phyloP scores from a whole-genome alignment of 2,797 vertebrate genomes.

The Phyllotis vaccarum region DNA sequence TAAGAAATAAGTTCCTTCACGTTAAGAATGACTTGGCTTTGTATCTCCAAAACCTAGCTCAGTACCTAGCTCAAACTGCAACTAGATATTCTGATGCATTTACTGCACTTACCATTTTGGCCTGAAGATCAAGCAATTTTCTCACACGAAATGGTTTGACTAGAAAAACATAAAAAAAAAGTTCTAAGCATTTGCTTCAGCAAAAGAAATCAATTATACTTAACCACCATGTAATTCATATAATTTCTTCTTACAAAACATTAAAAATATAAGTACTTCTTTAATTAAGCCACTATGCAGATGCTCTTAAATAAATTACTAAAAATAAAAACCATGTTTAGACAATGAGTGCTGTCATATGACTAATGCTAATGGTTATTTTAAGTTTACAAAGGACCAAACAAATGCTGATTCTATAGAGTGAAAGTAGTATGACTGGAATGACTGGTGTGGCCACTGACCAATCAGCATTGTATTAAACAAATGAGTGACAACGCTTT shows the following conservation, averaged over 20 bases:
- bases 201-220: slow-evolving; percentile 61
- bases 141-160: slow-evolving; percentile 95
- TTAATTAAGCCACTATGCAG: slow-evolving; percentile 55
- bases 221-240: slow-evolving; percentile 1
- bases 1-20: slow-evolving; percentile 38
- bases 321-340: slow-evolving; percentile 60
- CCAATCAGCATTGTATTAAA: too few relatives aligned
- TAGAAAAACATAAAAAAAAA: slow-evolving; percentile 82
- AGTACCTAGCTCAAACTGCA: slow-evolving; percentile 1
- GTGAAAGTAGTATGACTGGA: slow-evolving; percentile 4
- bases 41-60: slow-evolving; percentile 40
- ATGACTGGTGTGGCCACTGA: background rate
- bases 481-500: too few relatives aligned
- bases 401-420: slow-evolving; percentile 53
- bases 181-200: background rate
- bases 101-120: slow-evolving; percentile 92
- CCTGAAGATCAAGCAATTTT: slow-evolving; percentile 93
- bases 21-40: slow-evolving; percentile 11
- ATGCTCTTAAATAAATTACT: slow-evolving; percentile 63
- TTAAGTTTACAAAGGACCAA: slow-evolving; percentile 55
- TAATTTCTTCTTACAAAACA: slow-evolving; percentile 48
- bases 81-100: slow-evolving; percentile 14
- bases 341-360: slow-evolving; percentile 13
- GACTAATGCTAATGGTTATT: slow-evolving; percentile 37
- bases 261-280: slow-evolving; percentile 54